Percentiles rank a stretch among this genome's conserved stretches.
These are phyloP conservation scores for Delphinus delphis DNA, from an alignment of 2,113 vertebrate genomes.

Conservation along the genomic window DNA sequence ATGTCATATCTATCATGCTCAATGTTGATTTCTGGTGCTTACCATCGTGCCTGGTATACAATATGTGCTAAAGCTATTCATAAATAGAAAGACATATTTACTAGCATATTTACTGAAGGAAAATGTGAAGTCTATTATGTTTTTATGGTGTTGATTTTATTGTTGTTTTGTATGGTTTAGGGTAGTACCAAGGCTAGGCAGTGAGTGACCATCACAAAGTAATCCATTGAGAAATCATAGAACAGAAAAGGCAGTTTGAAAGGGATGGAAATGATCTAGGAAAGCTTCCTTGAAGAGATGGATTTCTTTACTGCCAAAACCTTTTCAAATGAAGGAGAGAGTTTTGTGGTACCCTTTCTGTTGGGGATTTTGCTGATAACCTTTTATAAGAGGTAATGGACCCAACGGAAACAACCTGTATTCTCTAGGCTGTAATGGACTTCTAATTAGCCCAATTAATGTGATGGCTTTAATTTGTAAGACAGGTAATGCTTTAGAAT, in stretches of 20 bases:
- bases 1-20: not conserved
- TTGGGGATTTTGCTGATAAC: not conserved
- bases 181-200: not conserved
- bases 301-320: not conserved
- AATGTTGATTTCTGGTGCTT: not conserved
- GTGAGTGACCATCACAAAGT: not conserved
- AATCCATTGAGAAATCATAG: not conserved
- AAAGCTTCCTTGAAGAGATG: not conserved
- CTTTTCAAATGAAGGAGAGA: not conserved
- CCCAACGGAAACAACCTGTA: conserved; percentile 20
- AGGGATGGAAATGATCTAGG: not conserved
- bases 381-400: not conserved
- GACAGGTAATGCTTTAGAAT: conserved; percentile 51
- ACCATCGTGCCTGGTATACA: not conserved
- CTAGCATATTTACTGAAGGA: not conserved
- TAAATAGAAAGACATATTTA: not conserved
- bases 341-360: not conserved
- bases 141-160: not conserved
- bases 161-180: not conserved
- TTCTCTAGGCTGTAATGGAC: conserved; percentile 26
- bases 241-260: not conserved
- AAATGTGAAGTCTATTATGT: not conserved
- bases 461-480: conserved; percentile 54
- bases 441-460: conserved; percentile 52
- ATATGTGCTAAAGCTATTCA: not conserved